Conservation (phyloP, 2,888 invertebrate genomes). For the Chaetogeoica ovagalla region DNA sequence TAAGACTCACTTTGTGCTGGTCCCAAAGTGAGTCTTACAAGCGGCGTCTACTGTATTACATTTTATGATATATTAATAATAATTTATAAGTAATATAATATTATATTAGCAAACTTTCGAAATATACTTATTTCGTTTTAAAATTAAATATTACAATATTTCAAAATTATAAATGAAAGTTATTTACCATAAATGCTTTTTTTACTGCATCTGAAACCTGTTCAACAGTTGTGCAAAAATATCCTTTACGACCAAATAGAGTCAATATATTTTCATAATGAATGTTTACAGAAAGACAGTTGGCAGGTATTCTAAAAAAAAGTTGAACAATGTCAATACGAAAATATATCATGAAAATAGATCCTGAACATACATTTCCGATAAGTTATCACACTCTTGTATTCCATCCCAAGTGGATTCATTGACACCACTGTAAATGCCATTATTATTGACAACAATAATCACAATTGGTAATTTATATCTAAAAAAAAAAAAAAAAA, state of each 20-base stretch:
- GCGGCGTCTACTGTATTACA: too few species aligned
- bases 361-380: conserved; percentile 69
- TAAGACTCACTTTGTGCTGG: too few species aligned
- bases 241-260: conserved; percentile 80
- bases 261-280: conserved; percentile 89
- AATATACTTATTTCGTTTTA: too few species aligned
- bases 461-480: conserved; percentile 89
- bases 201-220: conserved; percentile 75
- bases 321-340: not conserved
- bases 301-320: conserved; percentile 78
- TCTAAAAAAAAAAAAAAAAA: conserved; percentile 61
- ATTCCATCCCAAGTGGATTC: conserved; percentile 73
- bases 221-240: conserved; percentile 75
- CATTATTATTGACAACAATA: conserved; percentile 92
- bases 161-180: not conserved
- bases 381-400: conserved; percentile 70
- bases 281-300: conserved; percentile 74
- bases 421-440: conserved; percentile 87
- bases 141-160: not conserved
- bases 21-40: too few species aligned
- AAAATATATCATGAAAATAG: not conserved
- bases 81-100: too few species aligned
- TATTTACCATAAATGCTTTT: conserved; percentile 65
- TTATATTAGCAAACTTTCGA: too few species aligned
- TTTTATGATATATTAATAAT: too few species aligned